Evolutionary conservation across 2,888 invertebrate genomes (phyloP), one percentile per base, ranked within the genome.

Genomic region (Drosophila yooni): DNA sequence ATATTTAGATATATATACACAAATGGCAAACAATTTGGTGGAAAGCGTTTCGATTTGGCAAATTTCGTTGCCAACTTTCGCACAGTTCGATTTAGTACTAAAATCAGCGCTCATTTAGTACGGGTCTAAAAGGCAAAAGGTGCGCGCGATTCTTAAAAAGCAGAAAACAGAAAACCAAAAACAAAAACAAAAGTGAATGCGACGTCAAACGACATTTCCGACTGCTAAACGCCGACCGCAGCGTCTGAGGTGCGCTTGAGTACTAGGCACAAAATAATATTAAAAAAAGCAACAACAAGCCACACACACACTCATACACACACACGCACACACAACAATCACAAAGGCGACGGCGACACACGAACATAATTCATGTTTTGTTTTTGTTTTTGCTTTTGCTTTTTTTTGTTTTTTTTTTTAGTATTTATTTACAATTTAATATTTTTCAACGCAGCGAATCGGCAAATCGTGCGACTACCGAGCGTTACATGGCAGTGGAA

Each of bases 371-470:
- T 83, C 83, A 82, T 82, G 64, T 43, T 40, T 68, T 62, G 50
- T 48, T 63, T 70, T 68, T 57, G 59, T 48, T 57, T 65, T 54
- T 75, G 65, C 48, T 64, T 64, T 76, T 76, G 71, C 8, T n/a
- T n/a, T 38, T 21, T 21, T 3, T 15, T 58, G 64, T 61, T 48
- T 73, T 58, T 40, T 40, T 64, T 63, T 78, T 68, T 68, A 31
- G 65, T 76, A 51, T 80, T 82, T 83, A 83, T 82, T 83, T 82
- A 83, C 84, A 83, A 77, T 84, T 84, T 84, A 62, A 82, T 84
- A 83, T 52, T 81, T 83, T 73, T 72, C 63, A 76, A 81, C 74
- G 74, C 78, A 78, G 74, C 80, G 71, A 72, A 70, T 66, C 79
- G 61, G 63, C 70, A n/a, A 60, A 57, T 79, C 67, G 63, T 46